Percentiles rank a stretch among this genome's conserved stretches.
Conservation (phyloP, 2,797 vertebrate species). For the Acridotheres tristis region DNA sequence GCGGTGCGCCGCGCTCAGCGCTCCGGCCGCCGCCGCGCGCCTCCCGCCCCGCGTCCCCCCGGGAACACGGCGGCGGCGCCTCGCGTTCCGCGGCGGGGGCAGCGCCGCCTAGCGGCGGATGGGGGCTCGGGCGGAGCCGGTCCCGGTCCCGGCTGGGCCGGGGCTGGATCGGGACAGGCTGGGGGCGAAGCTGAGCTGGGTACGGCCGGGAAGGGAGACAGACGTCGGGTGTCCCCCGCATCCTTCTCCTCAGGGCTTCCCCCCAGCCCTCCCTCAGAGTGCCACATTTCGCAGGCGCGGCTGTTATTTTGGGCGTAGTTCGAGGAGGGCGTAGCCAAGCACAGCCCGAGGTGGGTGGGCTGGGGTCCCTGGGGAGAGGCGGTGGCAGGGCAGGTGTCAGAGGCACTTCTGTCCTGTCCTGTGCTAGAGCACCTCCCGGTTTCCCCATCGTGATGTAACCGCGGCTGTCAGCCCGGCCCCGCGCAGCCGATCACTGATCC, state of each 20-base stretch:
- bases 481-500: accelerated
- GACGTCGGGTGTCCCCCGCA: accelerated
- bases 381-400: accelerated
- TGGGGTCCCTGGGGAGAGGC: not conserved
- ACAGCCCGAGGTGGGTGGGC: accelerated
- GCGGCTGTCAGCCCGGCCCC: not conserved
- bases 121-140: not conserved
- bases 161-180: accelerated
- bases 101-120: not conserved
- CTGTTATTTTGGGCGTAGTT: accelerated
- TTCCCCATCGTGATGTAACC: accelerated
- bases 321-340: accelerated
- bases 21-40: not conserved
- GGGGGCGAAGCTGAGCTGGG: accelerated
- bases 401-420: not conserved
- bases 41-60: not conserved
- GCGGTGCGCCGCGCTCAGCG: not conserved
- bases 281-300: not conserved
- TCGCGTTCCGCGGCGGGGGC: not conserved
- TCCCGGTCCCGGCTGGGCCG: not conserved
- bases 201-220: accelerated
- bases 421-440: not conserved
- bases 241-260: not conserved
- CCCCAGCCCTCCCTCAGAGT: accelerated
- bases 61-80: not conserved